Evolutionary conservation across 1,140 invertebrate species (phyloP).

Genomic region (Planococcus citri): DNA sequence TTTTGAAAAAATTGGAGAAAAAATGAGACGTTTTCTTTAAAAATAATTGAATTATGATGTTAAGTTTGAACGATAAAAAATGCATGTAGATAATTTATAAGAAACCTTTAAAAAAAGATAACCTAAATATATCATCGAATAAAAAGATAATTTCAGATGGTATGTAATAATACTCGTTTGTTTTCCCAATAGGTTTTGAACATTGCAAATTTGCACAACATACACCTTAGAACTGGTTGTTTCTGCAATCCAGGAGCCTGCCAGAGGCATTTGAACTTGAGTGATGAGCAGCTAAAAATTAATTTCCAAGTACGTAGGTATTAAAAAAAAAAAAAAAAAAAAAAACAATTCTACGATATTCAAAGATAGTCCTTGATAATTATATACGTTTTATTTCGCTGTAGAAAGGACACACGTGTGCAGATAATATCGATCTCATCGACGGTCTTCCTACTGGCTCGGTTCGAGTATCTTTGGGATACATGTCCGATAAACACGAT

Average conservation of each 20-base stretch:
- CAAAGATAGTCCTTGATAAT: too few species aligned
- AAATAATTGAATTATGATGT: too few species aligned
- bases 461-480: slow-evolving; percentile 86
- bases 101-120: too few species aligned
- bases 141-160: too few species aligned
- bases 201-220: slow-evolving; percentile 72
- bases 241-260: slow-evolving; percentile 96
- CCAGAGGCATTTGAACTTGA: slow-evolving; percentile 61
- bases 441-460: slow-evolving; percentile 82
- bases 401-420: slow-evolving; percentile 80
- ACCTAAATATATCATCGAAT: background rate
- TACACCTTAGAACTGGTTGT: slow-evolving; percentile 82
- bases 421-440: slow-evolving; percentile 78
- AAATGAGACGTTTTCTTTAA: too few species aligned
- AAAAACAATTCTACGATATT: too few species aligned
- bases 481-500: slow-evolving; percentile 64
- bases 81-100: too few species aligned
- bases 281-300: slow-evolving; percentile 51
- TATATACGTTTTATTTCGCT: slow-evolving; percentile 26
- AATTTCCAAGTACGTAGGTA: slow-evolving; percentile 52
- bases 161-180: too few species aligned
- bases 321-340: background rate
- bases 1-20: too few species aligned
- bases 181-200: slow-evolving; percentile 60
- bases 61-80: too few species aligned